These are phyloP conservation scores for Nesoenas mayeri DNA, from an alignment of 2,113 vertebrate genomes.

Conservation along the genomic window DNA sequence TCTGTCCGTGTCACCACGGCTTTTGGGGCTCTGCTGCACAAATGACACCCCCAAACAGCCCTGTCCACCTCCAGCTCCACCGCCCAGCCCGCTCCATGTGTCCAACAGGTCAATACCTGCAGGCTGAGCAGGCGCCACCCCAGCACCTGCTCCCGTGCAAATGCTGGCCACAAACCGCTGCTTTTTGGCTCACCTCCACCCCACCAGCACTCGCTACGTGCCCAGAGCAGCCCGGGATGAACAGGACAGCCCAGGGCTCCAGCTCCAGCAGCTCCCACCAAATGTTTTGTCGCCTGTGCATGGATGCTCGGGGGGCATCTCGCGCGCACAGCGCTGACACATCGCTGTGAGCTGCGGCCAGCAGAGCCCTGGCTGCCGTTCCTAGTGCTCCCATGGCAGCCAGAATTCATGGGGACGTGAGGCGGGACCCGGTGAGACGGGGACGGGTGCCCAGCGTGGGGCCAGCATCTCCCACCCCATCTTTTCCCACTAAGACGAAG, in stretches of 20 bases:
- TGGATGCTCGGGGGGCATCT: fast-evolving
- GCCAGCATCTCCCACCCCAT: background rate
- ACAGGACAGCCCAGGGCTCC: background rate
- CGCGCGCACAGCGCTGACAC: background rate
- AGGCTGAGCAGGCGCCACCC: background rate
- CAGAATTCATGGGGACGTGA: background rate
- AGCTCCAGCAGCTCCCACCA: background rate
- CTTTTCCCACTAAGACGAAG: background rate
- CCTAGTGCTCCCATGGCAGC: fast-evolving
- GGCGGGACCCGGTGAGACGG: background rate
- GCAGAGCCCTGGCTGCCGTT: background rate
- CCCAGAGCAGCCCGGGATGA: background rate
- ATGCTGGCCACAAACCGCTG: background rate
- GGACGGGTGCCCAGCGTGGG: fast-evolving
- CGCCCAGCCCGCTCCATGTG: fast-evolving
- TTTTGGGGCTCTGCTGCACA: background rate
- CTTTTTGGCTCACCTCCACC: background rate
- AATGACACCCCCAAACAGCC: background rate
- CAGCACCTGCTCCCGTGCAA: background rate
- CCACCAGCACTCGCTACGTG: fast-evolving
- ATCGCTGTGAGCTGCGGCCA: background rate
- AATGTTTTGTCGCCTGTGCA: fast-evolving
- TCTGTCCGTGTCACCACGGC: fast-evolving
- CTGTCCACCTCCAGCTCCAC: background rate
- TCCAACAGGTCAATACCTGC: background rate